Conservation (phyloP, 2,797 vertebrate genomes). For the Peromyscus nudipes region DNA sequence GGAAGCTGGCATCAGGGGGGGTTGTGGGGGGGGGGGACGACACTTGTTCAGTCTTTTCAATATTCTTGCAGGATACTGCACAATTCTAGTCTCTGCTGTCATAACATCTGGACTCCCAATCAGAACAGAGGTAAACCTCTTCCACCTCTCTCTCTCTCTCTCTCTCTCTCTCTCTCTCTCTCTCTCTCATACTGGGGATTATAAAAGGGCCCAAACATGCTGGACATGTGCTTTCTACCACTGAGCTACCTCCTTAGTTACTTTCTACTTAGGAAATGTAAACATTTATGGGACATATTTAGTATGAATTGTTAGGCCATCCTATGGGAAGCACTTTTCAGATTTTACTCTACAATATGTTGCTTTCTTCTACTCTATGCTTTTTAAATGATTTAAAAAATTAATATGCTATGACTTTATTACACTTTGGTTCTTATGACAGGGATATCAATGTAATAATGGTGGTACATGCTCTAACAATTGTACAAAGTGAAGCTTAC, state of each 20-base stretch:
- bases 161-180: not conserved
- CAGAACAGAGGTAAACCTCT: not conserved
- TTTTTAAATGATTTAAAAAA: slow-evolving; percentile 64
- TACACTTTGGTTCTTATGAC: slow-evolving; percentile 73
- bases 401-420: slow-evolving; percentile 75
- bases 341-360: slow-evolving; percentile 35
- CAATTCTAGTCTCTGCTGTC: not conserved
- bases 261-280: not conserved
- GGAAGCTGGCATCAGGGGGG: rapidly evolving
- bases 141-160: not conserved
- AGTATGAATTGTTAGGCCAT: not conserved
- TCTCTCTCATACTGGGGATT: not conserved
- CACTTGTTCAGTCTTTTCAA: not conserved
- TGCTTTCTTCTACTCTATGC: slow-evolving; percentile 54
- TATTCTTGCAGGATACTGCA: not conserved
- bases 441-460: slow-evolving; percentile 69
- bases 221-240: not conserved
- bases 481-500: slow-evolving; percentile 75
- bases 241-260: not conserved
- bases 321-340: slow-evolving; percentile 40
- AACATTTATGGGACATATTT: slow-evolving; percentile 39
- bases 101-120: not conserved
- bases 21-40: too few species aligned
- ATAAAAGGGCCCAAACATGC: not conserved
- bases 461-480: slow-evolving; percentile 73